Percentiles rank a stretch among this genome's conserved stretches.
Evolutionary conservation across 2,888 invertebrate species (phyloP).

Genomic region (Polyommatus iphigenia): DNA sequence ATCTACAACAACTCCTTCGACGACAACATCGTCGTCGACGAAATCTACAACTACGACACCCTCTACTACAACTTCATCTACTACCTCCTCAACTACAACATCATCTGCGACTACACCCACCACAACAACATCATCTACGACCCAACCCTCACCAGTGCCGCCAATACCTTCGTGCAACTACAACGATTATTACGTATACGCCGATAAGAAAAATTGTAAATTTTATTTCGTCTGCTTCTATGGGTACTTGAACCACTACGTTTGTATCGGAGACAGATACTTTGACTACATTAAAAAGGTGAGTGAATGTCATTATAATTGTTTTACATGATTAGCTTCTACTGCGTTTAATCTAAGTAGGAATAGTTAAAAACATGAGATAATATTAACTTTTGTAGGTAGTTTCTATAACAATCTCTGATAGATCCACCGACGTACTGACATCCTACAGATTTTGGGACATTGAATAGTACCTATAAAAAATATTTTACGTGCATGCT

Average conservation of each 20-base stretch:
- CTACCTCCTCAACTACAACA: conserved; percentile 17
- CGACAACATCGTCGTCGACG: conserved; percentile 30
- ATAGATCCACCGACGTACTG: no score
- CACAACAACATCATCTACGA: conserved; percentile 32
- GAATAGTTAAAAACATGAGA: not conserved
- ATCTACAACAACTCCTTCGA: not conserved
- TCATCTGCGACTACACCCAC: not conserved
- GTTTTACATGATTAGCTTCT: not conserved
- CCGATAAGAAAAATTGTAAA: conserved; percentile 35
- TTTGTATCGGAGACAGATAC: not conserved
- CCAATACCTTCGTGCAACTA: conserved; percentile 4
- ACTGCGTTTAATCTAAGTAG: not conserved
- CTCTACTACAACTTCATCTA: conserved; percentile 10
- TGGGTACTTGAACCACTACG: conserved; percentile 31
- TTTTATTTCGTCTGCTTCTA: conserved; percentile 36
- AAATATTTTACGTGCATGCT: no score
- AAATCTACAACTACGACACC: conserved; percentile 28
- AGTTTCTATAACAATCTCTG: not conserved
- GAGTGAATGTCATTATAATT: not conserved
- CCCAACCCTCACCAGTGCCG: conserved; percentile 21
- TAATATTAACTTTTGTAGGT: no score
- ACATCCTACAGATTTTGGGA: no score
- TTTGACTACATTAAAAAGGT: conserved; percentile 26
- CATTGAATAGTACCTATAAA: no score
- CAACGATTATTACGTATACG: conserved; percentile 31